A percentile compares a stretch with the other conserved stretches of the same genome.
These are phyloP conservation scores for Phyllotis vaccarum DNA, from an alignment of 2,797 vertebrate genomes.

Conservation along the genomic window DNA sequence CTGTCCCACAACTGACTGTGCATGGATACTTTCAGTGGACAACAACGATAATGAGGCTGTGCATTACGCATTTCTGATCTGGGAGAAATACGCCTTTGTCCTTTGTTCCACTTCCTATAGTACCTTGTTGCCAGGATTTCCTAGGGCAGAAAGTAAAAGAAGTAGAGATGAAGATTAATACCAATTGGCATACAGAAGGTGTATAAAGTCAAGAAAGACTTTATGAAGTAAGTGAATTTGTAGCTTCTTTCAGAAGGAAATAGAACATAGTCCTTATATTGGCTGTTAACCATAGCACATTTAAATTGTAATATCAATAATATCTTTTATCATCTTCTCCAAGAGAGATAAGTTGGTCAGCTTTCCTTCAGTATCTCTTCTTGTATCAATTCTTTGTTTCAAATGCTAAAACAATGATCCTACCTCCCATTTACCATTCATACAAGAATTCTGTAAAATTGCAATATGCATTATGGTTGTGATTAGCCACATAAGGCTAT, in stretches of 20 bases:
- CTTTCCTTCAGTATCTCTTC: conserved; percentile 29
- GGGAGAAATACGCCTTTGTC: not conserved
- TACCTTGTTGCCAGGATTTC: not conserved
- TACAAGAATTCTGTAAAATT: conserved; percentile 17
- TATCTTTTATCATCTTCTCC: conserved; percentile 52
- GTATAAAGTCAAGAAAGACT: not conserved
- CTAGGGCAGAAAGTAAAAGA: conserved; percentile 44
- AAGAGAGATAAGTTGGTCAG: conserved; percentile 49
- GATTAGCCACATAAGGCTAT: conserved; percentile 12
- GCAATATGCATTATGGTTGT: not conserved
- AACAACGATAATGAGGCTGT: not conserved
- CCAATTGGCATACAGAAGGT: not conserved
- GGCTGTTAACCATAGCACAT: conserved; percentile 26
- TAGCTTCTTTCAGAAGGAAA: conserved; percentile 56
- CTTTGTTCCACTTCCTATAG: not conserved
- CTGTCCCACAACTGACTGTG: not conserved
- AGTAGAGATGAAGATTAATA: conserved; percentile 33
- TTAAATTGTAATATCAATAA: conserved; percentile 9
- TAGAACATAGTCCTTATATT: not conserved
- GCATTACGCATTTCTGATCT: not conserved
- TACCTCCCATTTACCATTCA: conserved; percentile 42
- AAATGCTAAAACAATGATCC: conserved; percentile 45
- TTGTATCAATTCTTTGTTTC: conserved; percentile 59
- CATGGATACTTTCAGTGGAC: not conserved
- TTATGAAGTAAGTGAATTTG: conserved; percentile 37